Percentiles rank a stretch among this genome's conserved stretches.
Evolutionary conservation across 2,113 vertebrate species (phyloP).

Genomic region (Sinosuthora webbiana): DNA sequence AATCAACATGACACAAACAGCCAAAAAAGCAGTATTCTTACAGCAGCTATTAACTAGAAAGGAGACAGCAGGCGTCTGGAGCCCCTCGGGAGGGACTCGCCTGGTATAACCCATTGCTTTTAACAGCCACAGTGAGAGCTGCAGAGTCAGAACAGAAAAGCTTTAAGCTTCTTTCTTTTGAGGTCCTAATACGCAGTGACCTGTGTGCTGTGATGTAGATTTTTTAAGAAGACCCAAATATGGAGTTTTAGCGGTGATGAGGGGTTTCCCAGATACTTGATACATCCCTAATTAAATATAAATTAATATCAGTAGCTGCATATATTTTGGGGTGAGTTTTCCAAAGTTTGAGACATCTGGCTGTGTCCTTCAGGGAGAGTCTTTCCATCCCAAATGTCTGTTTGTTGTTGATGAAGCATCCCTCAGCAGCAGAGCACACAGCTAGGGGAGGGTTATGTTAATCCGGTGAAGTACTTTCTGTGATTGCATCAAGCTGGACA

Average conservation of each 20-base stretch:
- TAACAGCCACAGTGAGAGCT: not conserved
- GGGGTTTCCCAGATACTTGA: not conserved
- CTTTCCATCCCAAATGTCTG: not conserved
- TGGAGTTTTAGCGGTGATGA: not conserved
- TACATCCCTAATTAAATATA: not conserved
- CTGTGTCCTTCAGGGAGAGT: not conserved
- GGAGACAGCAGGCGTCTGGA: not conserved
- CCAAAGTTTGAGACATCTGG: fast-evolving
- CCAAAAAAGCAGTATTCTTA: constrained; percentile 1
- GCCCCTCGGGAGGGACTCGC: not conserved
- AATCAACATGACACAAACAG: constrained; percentile 24
- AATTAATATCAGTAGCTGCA: fast-evolving
- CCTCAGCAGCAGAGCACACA: not conserved
- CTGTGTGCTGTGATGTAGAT: not conserved
- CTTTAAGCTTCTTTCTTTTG: not conserved
- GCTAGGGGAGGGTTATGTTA: not conserved
- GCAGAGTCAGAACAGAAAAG: not conserved
- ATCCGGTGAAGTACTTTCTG: not conserved
- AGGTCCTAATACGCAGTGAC: not conserved
- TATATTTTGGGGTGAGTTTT: not conserved
- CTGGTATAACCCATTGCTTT: not conserved
- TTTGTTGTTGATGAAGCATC: not conserved
- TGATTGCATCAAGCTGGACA: not conserved
- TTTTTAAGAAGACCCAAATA: not conserved
- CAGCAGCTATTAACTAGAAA: not conserved